Evolutionary conservation across 2,797 vertebrate species (phyloP).

Genomic region (Sarcophilus harrisii): DNA sequence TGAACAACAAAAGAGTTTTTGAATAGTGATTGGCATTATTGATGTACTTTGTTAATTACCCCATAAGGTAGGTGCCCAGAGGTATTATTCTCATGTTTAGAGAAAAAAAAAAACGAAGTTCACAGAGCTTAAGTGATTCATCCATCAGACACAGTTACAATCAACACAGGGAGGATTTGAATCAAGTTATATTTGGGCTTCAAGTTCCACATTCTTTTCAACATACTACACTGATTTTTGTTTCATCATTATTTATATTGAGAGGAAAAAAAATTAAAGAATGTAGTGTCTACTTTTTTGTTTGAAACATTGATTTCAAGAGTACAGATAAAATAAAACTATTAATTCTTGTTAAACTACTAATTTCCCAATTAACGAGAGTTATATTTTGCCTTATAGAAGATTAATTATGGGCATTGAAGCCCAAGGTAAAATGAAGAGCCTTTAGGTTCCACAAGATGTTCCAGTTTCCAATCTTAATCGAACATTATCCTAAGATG

Average conservation of each 20-base stretch:
- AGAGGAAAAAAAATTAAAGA: slow-evolving; percentile 11
- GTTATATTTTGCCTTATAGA: not conserved
- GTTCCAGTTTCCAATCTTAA: not conserved
- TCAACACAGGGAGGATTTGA: not conserved
- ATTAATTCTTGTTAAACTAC: not conserved
- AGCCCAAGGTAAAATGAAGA: not conserved
- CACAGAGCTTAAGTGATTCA: not conserved
- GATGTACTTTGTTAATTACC: not conserved
- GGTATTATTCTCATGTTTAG: not conserved
- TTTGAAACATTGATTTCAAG: not conserved
- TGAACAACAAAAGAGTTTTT: not conserved
- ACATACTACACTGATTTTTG: not conserved
- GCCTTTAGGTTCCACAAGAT: not conserved
- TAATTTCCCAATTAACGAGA: not conserved
- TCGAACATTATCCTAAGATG: not conserved
- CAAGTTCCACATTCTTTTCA: not conserved
- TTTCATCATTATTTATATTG: not conserved
- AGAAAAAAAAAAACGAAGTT: not conserved
- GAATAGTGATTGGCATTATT: not conserved
- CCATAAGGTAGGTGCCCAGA: not conserved
- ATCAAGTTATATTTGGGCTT: not conserved
- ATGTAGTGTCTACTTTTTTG: not conserved
- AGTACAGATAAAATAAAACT: not conserved
- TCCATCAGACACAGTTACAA: not conserved
- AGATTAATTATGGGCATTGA: not conserved